Conservation (phyloP, 2,888 invertebrate species). For the Lepidochitona cinerea region DNA sequence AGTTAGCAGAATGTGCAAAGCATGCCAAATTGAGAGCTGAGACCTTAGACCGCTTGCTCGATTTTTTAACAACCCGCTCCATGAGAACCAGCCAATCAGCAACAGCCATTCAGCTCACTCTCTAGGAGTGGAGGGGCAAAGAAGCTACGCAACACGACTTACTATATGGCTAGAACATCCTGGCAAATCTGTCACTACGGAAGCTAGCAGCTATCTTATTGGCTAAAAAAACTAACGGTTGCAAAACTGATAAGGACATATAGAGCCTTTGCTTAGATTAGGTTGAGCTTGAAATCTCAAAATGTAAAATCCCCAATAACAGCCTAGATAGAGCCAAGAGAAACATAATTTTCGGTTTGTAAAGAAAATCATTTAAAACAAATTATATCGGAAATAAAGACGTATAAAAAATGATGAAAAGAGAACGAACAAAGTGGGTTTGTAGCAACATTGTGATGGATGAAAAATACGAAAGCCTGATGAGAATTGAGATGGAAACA, state of each 20-base stretch:
- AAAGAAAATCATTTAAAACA: too few species aligned
- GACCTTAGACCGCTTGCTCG: background rate
- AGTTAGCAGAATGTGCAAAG: conserved; percentile 14
- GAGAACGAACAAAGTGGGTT: background rate
- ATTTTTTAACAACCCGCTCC: background rate
- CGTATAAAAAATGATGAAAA: background rate
- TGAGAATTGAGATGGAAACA: conserved; percentile 1
- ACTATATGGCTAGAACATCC: too few species aligned
- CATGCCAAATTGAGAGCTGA: background rate
- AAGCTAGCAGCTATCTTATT: too few species aligned
- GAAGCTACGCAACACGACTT: background rate
- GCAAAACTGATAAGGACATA: too few species aligned
- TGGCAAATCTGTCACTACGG: too few species aligned
- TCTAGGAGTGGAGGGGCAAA: background rate
- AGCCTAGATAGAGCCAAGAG: too few species aligned
- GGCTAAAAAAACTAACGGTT: too few species aligned
- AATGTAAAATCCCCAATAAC: too few species aligned
- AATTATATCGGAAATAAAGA: background rate
- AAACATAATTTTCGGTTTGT: too few species aligned
- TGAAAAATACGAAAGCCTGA: background rate
- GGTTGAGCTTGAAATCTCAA: too few species aligned
- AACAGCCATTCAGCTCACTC: background rate
- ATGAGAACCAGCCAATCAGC: background rate
- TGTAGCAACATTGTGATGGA: conserved; percentile 1
- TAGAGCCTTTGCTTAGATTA: too few species aligned